phyloP scores from a whole-genome alignment of 2,113 vertebrate species.

The Athene noctua region DNA sequence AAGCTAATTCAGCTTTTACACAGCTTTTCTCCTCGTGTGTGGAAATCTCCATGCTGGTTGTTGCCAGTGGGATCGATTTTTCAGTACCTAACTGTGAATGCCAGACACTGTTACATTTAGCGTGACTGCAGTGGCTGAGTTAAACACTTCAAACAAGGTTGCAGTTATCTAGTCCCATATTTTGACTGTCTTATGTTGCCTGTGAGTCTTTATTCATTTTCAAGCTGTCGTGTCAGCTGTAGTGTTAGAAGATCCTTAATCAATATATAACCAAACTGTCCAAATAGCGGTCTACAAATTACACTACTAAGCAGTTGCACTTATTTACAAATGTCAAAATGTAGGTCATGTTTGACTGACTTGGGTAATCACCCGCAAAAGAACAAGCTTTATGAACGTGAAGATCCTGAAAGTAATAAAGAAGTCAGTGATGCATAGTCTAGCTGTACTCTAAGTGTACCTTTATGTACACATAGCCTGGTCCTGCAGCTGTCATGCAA shows the following conservation, averaged over 20 bases:
- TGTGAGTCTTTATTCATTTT: background rate
- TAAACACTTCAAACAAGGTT: background rate
- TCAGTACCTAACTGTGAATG: background rate
- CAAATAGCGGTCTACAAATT: background rate
- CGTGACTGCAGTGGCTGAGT: background rate
- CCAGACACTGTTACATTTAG: background rate
- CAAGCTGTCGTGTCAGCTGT: background rate
- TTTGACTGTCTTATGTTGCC: background rate
- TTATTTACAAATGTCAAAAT: background rate
- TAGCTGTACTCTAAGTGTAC: background rate
- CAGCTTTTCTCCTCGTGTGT: background rate
- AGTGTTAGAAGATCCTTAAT: background rate
- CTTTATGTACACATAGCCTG: too few species aligned
- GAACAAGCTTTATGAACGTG: background rate
- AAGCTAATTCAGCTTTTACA: background rate
- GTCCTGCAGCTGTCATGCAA: background rate
- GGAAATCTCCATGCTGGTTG: background rate
- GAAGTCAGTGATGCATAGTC: background rate
- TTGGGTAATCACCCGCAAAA: background rate
- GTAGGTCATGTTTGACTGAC: background rate
- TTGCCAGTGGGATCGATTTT: background rate
- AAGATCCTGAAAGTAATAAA: background rate
- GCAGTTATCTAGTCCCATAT: background rate
- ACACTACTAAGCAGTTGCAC: background rate
- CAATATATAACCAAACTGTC: background rate